Evolutionary conservation across 2,888 invertebrate species (phyloP).

Genomic region (Schizotus pectinicornis): DNA sequence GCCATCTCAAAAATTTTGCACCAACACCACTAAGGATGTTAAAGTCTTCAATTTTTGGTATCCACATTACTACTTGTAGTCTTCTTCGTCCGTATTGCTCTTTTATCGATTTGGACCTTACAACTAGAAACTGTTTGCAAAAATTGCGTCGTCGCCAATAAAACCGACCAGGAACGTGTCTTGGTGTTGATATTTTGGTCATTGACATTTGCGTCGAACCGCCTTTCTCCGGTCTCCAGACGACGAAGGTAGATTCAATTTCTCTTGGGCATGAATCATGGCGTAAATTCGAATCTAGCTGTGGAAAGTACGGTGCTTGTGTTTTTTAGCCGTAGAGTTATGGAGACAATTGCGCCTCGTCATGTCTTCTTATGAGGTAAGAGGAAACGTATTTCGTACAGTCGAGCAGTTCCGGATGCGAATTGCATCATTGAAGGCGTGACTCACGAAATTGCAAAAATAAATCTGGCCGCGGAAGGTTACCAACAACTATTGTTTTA

Average conservation of each 20-base stretch:
- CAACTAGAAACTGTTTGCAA: background rate
- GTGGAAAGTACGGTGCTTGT: constrained; percentile 6
- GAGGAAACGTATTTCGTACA: constrained; percentile 27
- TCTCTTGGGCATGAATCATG: constrained; percentile 11
- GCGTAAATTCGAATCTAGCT: background rate
- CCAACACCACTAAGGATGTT: too few species aligned
- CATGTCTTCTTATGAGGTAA: constrained; percentile 16
- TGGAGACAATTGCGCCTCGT: background rate
- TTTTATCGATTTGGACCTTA: background rate
- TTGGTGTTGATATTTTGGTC: constrained; percentile 26
- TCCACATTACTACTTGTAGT: too few species aligned
- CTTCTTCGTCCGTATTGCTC: background rate
- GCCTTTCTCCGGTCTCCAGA: constrained; percentile 24
- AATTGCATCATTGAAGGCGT: constrained; percentile 37
- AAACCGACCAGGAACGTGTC: background rate
- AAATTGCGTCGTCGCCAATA: background rate
- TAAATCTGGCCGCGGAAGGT: constrained; percentile 1
- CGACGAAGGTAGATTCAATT: constrained; percentile 9
- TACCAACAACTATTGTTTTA: too few species aligned
- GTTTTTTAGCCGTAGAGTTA: background rate
- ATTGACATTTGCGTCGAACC: constrained; percentile 15
- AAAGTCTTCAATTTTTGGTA: too few species aligned
- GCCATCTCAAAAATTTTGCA: too few species aligned
- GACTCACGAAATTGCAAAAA: constrained; percentile 25
- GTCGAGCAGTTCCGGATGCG: constrained; percentile 37